Base-by-base conservation (phyloP, 2,797 vertebrate genomes). In the Chelonia mydas region DNA sequence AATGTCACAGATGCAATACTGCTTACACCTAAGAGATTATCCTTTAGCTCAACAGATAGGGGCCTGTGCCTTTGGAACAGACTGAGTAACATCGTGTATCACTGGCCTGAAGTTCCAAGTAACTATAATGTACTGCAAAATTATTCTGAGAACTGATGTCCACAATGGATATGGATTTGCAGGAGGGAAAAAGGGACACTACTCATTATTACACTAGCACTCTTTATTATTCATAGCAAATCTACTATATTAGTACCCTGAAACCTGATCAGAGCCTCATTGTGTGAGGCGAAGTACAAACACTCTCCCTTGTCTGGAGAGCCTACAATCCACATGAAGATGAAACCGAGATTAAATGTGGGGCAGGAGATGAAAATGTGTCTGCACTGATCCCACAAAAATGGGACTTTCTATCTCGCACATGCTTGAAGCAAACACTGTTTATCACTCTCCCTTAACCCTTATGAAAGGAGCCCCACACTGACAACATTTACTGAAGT, bases 401-500 rank as follows among this genome's bases (percentile, higher is more conserved):
- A 68, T 0, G 33, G 17, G 79, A 5, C 33, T 87, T 83, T 33
- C 28, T 88, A 65, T 1, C 0, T 15, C 4, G 2, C 80, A 21
- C 61, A 59, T 21, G n/a, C 2, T 2, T 57, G n/a, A 81, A 76
- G 45, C n/a, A 72, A 53, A 27, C 78, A 81, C 11, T 8, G 17
- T 19, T 50, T 8, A 31, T 11, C 33, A 47, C 17, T 10, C 25
- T 49, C 27, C 11, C 72, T 45, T 76, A 76, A 45, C 57, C 87
- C 16, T 13, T 53, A 68, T 37, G n/a, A 47, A 68, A 47, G 47
- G 53, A 3, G 28, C 27, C 28, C 55, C 57, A 53, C 11, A 13
- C 19, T 21, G 59, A 86, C 6, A 76, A 81, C 87, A 86, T 77
- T 47, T 74, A 81, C 53, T 33, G 49, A 59, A 9, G 91, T 92